A percentile compares a stretch with the other conserved stretches of the same genome.
Evolutionary conservation across 2,888 invertebrate genomes (phyloP).

Genomic region (Oxyscelio sp.): DNA sequence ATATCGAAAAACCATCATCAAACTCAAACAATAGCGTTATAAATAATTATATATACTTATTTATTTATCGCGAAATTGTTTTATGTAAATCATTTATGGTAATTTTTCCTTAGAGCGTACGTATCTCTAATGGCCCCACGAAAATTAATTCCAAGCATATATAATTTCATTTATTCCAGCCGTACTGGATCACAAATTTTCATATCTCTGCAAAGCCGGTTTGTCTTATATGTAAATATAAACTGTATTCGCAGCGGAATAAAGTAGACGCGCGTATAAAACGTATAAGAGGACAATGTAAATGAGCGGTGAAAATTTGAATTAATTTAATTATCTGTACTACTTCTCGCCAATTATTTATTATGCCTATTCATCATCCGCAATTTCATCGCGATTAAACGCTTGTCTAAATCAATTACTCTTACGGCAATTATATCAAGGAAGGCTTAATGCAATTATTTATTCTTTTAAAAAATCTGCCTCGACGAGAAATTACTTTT

Average conservation of each 20-base stretch:
- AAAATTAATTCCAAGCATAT: constrained; percentile 79
- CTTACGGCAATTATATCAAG: not conserved
- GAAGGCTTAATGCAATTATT: too few species aligned
- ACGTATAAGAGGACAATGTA: constrained; percentile 64
- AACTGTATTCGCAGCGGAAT: constrained; percentile 53
- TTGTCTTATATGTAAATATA: constrained; percentile 73
- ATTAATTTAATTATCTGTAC: constrained; percentile 60
- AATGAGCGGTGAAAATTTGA: constrained; percentile 68
- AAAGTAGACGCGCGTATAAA: constrained; percentile 48
- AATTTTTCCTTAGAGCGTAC: too few species aligned
- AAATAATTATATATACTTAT: too few species aligned
- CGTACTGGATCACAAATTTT: constrained; percentile 69
- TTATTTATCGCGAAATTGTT: too few species aligned
- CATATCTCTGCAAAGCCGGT: constrained; percentile 67
- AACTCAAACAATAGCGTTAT: too few species aligned
- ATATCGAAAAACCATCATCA: too few species aligned
- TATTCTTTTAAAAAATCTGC: not conserved
- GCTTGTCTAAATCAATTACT: constrained; percentile 43
- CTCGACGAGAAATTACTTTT: too few species aligned
- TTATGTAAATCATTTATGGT: too few species aligned
- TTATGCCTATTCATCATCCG: constrained; percentile 40
- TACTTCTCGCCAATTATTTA: constrained; percentile 49
- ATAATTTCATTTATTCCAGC: constrained; percentile 78
- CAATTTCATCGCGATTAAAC: constrained; percentile 44
- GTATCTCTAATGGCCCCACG: too few species aligned